Percentiles rank a stretch among this genome's conserved stretches.
Evolutionary conservation across 1,140 invertebrate genomes (phyloP).

Genomic region (Zophobas atratus): DNA sequence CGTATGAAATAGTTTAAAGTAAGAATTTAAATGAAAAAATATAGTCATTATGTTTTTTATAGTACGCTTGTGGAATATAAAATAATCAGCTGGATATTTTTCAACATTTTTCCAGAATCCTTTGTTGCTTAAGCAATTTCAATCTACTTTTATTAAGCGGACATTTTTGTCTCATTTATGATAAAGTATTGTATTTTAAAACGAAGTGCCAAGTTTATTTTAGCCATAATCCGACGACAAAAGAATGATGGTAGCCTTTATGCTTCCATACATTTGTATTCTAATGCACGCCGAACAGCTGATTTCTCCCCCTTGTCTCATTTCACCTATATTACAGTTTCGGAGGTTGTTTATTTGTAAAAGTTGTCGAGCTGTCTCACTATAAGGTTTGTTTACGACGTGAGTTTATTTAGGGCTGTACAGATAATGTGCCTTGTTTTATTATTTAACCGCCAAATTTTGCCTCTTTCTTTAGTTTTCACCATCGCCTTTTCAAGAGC

Average conservation of each 20-base stretch:
- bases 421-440: neutral
- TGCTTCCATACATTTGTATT: conserved; percentile 28
- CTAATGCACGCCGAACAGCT: conserved; percentile 21
- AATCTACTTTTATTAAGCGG: neutral
- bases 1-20: too few species aligned
- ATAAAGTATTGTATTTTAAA: too few species aligned
- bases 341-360: conserved; percentile 22
- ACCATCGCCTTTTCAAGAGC: neutral
- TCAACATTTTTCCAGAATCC: too few species aligned
- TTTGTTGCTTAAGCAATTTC: too few species aligned
- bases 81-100: too few species aligned
- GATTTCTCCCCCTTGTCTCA: conserved; percentile 20
- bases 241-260: neutral
- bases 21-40: too few species aligned
- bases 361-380: conserved; percentile 21
- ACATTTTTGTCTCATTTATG: neutral
- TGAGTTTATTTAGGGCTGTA: conserved; percentile 5
- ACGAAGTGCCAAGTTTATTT: neutral
- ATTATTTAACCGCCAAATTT: neutral
- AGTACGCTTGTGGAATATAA: too few species aligned
- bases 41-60: too few species aligned
- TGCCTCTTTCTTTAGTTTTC: neutral
- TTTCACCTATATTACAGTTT: conserved; percentile 33
- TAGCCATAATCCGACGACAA: neutral
- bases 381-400: conserved; percentile 30